Evolutionary conservation across 2,113 vertebrate genomes (phyloP), one percentile per base, ranked within the genome.

Genomic region (Cololabis saira): DNA sequence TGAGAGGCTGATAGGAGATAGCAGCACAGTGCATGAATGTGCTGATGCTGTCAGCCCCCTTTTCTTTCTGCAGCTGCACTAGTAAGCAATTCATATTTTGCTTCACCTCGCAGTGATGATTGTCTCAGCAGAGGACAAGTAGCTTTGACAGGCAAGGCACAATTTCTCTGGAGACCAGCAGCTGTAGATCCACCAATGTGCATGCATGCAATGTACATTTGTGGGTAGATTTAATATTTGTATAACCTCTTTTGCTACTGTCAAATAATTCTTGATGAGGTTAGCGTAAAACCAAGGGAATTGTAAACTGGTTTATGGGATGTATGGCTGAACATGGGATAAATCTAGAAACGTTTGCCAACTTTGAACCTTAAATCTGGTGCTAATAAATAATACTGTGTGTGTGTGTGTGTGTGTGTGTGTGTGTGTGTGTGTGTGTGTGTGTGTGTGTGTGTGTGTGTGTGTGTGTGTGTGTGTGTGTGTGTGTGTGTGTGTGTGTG

Each of bases 51-150:
- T 78, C 80, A 64, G 41, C 50, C 21, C 45, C 22, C 54, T 83
- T 79, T 41, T 66, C 14, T 45, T 47, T 73, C 69, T 45, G 44
- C 18, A 48, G 86, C 41, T 71, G 77, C 70, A 58, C 57, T 17
- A 22, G 74, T 71, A 80, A 86, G 76, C 59, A 55, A 78, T 86
- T 87, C 63, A 51, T 30, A 83, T 83, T 87, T 72, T 69, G 78
- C 77, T 73, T 70, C 75, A 58, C 68, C 51, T 75, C 68, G 57
- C 78, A 49, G 70, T 45, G 69, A 33, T 41, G 68, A 80, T 63
- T 60, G 63, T 68, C 56, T 76, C 64, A 22, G 44, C 54, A 19
- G 64, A 60, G 43, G 61, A 71, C 62, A 76, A 72, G 80, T 76
- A 53, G 67, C 50, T 62, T 57, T 73, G 83, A 70, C 76, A 55